phyloP scores from a whole-genome alignment of 2,113 vertebrate species.

The Carassius gibelio region DNA sequence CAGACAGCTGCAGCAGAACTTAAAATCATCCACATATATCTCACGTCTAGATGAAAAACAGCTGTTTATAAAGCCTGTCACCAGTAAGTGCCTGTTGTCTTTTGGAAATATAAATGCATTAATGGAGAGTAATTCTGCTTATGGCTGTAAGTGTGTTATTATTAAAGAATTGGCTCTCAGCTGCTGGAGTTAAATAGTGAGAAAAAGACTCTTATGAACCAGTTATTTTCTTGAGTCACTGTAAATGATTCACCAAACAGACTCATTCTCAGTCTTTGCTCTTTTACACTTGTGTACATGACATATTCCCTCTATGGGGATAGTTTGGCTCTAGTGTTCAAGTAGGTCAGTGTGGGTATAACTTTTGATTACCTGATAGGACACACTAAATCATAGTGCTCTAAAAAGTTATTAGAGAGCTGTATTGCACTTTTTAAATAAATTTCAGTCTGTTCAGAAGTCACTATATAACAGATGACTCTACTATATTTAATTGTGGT shows the following conservation, averaged over 20 bases:
- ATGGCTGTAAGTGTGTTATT: constrained; percentile 10
- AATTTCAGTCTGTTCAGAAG: neutral
- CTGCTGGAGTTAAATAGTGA: neutral
- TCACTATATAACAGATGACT: neutral
- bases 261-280: neutral
- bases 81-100: constrained; percentile 26
- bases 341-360: neutral
- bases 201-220: neutral
- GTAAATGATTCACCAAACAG: neutral
- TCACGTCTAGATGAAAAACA: constrained; percentile 15
- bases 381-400: neutral
- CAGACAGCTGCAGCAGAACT: constrained; percentile 7
- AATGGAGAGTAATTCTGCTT: constrained; percentile 2
- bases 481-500: too few relatives aligned
- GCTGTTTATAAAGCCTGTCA: constrained; percentile 23
- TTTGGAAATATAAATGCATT: neutral
- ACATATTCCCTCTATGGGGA: neutral
- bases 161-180: neutral
- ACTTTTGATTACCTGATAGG: neutral
- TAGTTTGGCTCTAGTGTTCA: neutral
- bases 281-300: neutral
- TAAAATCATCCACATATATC: constrained; percentile 21
- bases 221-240: neutral
- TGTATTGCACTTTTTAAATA: neutral
- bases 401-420: too few relatives aligned